Percentiles rank a stretch among this genome's conserved stretches.
Conservation (phyloP, 64 coral and sea anemone genomes). For the Pocillopora verrucosa region DNA sequence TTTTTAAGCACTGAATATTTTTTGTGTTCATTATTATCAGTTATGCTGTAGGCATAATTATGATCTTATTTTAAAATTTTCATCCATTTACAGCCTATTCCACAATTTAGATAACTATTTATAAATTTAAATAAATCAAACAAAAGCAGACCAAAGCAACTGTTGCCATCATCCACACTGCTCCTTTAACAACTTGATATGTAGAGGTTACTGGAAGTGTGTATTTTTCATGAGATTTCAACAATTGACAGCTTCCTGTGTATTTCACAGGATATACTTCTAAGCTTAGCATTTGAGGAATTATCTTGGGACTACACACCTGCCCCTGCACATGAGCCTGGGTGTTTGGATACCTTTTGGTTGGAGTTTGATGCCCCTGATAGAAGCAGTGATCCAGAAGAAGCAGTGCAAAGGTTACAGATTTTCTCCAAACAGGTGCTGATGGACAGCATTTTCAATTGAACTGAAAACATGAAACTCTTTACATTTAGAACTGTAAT, state of each 20-base stretch:
- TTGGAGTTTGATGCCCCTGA: constrained; percentile 78
- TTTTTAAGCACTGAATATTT: not conserved
- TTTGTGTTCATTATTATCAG: no score
- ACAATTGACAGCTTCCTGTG: no score
- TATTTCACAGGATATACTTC: constrained; percentile 56
- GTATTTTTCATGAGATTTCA: not conserved
- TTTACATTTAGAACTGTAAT: no score
- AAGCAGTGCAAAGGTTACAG: constrained; percentile 69
- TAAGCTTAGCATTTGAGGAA: constrained; percentile 78
- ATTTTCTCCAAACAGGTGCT: constrained; percentile 87
- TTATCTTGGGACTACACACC: constrained; percentile 88
- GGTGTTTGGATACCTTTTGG: constrained; percentile 85
- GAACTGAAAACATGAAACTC: not conserved
- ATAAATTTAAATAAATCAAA: no score
- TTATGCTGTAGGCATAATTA: no score
- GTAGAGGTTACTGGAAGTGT: not conserved
- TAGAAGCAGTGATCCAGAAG: constrained; percentile 2
- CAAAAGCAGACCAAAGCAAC: no score
- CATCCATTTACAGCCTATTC: no score
- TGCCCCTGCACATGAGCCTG: constrained; percentile 57
- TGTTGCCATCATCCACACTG: no score
- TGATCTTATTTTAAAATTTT: no score
- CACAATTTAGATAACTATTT: no score
- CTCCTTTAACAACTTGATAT: no score
- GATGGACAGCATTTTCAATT: not conserved